Conservation (phyloP, 2,888 invertebrate genomes). For the Ischnura elegans region DNA sequence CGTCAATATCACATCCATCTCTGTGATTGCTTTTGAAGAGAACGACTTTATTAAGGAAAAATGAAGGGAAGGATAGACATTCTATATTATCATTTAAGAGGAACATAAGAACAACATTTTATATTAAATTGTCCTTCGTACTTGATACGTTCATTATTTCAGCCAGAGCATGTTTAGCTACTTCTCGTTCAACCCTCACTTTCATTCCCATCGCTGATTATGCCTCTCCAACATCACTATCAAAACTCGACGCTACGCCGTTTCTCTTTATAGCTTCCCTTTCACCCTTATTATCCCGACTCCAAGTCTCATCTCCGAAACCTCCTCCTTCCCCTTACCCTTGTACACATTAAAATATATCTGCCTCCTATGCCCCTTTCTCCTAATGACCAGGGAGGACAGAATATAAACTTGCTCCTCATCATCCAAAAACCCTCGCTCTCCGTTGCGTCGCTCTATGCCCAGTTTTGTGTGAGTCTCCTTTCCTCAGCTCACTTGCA, state of each 20-base stretch:
- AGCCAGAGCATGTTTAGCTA: too few relatives aligned
- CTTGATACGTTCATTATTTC: too few relatives aligned
- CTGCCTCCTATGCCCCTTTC: neutral
- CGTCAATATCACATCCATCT: too few relatives aligned
- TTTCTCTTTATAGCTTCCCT: neutral
- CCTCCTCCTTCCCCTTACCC: neutral
- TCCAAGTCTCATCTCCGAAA: neutral
- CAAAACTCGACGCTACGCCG: neutral
- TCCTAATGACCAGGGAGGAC: constrained; percentile 52
- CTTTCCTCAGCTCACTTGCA: neutral
- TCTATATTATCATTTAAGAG: too few relatives aligned
- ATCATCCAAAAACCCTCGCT: neutral
- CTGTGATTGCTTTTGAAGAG: too few relatives aligned
- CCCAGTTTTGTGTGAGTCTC: neutral
- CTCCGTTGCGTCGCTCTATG: neutral
- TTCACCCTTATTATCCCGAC: neutral
- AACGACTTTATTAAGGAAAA: too few relatives aligned
- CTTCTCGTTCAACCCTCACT: too few relatives aligned
- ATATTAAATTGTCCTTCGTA: too few relatives aligned
- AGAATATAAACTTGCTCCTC: constrained; percentile 16
- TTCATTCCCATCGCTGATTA: neutral
- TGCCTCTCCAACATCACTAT: neutral
- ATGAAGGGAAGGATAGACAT: too few relatives aligned
- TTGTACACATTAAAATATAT: constrained; percentile 35
- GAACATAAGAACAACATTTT: too few relatives aligned